Evolutionary conservation across 2,888 invertebrate genomes (phyloP).

Genomic region (Palloptera scutellata): DNA sequence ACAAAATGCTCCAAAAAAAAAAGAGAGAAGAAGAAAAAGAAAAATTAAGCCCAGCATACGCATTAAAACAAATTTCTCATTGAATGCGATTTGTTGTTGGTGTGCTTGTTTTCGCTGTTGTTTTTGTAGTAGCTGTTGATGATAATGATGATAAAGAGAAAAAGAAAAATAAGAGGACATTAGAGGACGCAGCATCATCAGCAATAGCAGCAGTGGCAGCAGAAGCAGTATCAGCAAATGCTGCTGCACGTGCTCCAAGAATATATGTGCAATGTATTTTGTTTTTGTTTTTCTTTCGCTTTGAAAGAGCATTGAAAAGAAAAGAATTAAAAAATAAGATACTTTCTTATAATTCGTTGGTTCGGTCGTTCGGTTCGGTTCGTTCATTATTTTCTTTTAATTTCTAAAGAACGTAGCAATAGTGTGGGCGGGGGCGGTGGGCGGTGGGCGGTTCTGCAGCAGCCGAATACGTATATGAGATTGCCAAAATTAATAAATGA

Average conservation of each 20-base stretch:
- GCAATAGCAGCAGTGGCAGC: too few relatives aligned
- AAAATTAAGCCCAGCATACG: slow-evolving; percentile 24
- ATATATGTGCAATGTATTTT: neutral
- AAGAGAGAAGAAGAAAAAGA: neutral
- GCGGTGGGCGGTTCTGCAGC: too few relatives aligned
- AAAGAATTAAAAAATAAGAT: slow-evolving; percentile 1
- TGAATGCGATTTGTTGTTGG: neutral
- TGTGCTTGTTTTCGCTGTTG: neutral
- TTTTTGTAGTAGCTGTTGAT: neutral
- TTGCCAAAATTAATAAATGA: slow-evolving; percentile 25
- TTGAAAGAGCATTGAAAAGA: slow-evolving; percentile 2
- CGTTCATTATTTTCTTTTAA: too few relatives aligned
- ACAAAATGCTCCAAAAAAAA: neutral
- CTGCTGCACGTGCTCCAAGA: neutral
- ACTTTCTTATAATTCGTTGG: neutral
- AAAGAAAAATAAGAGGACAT: neutral
- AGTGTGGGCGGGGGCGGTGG: too few relatives aligned
- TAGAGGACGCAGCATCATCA: neutral
- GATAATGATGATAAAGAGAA: slow-evolving; percentile 3
- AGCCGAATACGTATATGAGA: too few relatives aligned
- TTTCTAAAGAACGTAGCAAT: too few relatives aligned
- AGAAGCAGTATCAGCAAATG: neutral
- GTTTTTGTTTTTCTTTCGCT: neutral
- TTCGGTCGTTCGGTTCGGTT: neutral
- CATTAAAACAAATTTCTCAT: slow-evolving; percentile 24